Conservation (phyloP, 2,888 invertebrate genomes). For the Abscondita cerata region DNA sequence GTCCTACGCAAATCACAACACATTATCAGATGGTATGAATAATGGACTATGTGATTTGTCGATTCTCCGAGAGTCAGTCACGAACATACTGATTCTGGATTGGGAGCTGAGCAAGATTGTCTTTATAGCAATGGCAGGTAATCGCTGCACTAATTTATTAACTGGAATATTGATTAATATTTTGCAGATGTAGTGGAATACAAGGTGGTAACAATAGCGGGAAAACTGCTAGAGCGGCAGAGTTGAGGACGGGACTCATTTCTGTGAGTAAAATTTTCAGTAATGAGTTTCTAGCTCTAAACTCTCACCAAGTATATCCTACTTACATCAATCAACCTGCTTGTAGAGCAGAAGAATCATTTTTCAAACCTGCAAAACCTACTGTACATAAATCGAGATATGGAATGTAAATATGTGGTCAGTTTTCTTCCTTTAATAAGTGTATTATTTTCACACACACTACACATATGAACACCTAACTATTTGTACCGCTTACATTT, state of each 20-base stretch:
- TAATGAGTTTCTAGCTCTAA: conserved; percentile 44
- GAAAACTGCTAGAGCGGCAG: conserved; percentile 37
- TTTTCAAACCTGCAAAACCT: conserved; percentile 41
- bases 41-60: conserved; percentile 45
- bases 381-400: conserved; percentile 45
- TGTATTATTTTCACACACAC: conserved; percentile 8
- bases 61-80: conserved; percentile 65
- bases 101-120: conserved; percentile 79
- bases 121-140: conserved; percentile 75
- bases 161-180: not conserved
- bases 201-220: conserved; percentile 35
- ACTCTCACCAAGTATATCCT: conserved; percentile 44
- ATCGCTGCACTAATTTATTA: too few species aligned
- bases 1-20: conserved; percentile 48
- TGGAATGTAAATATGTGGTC: conserved; percentile 47
- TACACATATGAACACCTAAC: conserved; percentile 1
- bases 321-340: conserved; percentile 41
- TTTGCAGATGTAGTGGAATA: conserved; percentile 65
- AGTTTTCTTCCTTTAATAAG: conserved; percentile 37
- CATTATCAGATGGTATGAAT: conserved; percentile 43
- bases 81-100: conserved; percentile 79
- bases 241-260: conserved; percentile 39
- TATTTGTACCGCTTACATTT: conserved; percentile 27
- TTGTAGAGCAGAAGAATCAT: conserved; percentile 39
- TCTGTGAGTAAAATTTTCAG: conserved; percentile 47